Percentiles rank a stretch among this genome's conserved stretches.
phyloP scores from a whole-genome alignment of 2,888 invertebrate genomes.

The Drosophila lacicola region DNA sequence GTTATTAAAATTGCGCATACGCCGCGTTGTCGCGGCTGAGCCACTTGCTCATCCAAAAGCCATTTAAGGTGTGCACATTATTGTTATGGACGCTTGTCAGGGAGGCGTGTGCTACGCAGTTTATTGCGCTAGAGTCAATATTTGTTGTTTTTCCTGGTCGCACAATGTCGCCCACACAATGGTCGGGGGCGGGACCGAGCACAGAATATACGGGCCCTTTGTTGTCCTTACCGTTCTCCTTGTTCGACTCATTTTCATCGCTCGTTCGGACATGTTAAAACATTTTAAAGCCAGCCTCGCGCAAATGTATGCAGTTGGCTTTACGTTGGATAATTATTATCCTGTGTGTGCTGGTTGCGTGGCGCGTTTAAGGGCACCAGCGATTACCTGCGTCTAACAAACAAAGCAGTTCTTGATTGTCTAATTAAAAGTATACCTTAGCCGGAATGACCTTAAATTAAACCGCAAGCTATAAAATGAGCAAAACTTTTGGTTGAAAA shows the following conservation, averaged over 20 bases:
- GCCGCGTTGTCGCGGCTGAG: constrained; percentile 45
- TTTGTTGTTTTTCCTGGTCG: constrained; percentile 56
- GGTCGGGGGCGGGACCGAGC: constrained; percentile 2
- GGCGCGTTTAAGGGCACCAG: background rate
- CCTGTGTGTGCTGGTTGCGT: constrained; percentile 10
- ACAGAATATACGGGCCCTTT: constrained; percentile 26
- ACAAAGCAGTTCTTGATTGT: constrained; percentile 12
- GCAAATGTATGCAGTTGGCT: constrained; percentile 55
- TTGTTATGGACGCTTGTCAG: constrained; percentile 37
- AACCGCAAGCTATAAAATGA: constrained; percentile 15
- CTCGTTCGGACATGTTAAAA: constrained; percentile 45
- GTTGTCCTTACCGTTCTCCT: constrained; percentile 31
- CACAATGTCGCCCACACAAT: constrained; percentile 23
- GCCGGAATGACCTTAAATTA: constrained; percentile 14
- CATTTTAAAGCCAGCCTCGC: constrained; percentile 66
- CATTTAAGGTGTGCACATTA: constrained; percentile 66
- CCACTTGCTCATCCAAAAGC: constrained; percentile 55
- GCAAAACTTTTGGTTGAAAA: background rate
- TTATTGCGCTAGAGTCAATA: constrained; percentile 75
- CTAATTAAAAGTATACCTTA: constrained; percentile 43
- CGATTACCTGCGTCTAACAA: constrained; percentile 16
- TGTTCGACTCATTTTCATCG: constrained; percentile 17
- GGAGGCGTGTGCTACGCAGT: constrained; percentile 35
- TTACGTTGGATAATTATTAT: constrained; percentile 56
- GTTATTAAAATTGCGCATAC: constrained; percentile 73